Evolutionary conservation across 2,888 invertebrate genomes (phyloP), one percentile per base, ranked within the genome.

Genomic region (Automeris io): DNA sequence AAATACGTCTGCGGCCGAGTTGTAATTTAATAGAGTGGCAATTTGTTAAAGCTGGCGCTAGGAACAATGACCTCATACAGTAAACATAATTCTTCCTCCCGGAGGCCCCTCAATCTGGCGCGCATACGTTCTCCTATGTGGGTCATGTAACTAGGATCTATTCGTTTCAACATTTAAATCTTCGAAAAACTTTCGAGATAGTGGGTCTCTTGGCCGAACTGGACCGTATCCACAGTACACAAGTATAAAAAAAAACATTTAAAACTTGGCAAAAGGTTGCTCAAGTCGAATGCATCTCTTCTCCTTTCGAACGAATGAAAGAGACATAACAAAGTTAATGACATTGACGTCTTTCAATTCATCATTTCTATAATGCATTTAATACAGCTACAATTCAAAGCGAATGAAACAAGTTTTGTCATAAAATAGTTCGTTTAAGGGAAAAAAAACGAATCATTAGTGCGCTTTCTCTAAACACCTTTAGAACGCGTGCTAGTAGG

Each of bases 391-490:
- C n/a, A n/a, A n/a, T n/a, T n/a, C n/a, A n/a, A n/a, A n/a, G n/a
- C n/a, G n/a, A n/a, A n/a, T n/a, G n/a, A n/a, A n/a, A n/a, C n/a
- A n/a, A n/a, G n/a, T n/a, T n/a, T n/a, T n/a, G n/a, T n/a, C n/a
- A n/a, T n/a, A 37, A 33, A 18, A 9, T 12, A n/a, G 7, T 21
- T 36, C 8, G 8, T 8, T 11, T 13, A 32, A 26, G n/a, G 9
- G 7, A 26, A 4, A 33, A 26, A 18, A 24, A 26, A 26, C 5
- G 8, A 16, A 24, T 18, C 26, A 72, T 74, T 69, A 68, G 57
- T n/a, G n/a, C 59, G 74, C 81, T 82, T 81, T 82, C 80, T 69
- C 74, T 75, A 71, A 74, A 75, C 82, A 82, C 80, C 82, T 82
- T 82, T 77, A 56, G 57, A 47, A 65, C 80, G 77, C 80, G 83